Base-by-base conservation (phyloP, 2,113 vertebrate genomes). In the Notechis scutatus region DNA sequence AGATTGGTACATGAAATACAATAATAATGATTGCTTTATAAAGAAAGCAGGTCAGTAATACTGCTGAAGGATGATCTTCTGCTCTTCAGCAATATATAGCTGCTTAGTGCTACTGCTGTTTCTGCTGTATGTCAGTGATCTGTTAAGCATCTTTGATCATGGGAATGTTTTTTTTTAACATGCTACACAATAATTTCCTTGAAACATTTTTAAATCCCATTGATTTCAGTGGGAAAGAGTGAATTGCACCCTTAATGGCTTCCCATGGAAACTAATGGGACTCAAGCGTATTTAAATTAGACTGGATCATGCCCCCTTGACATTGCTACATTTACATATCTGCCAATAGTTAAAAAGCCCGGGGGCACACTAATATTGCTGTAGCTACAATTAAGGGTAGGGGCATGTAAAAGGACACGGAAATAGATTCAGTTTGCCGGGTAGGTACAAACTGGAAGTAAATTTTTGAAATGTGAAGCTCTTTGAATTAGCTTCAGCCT, bases 381-480 rank as follows among this genome's bases (percentile, higher is more conserved):
- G n/a, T 87, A 86, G 56, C 42, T 93, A 8, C 39, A 50, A 59
- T 90, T 5, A 89, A 85, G 86, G 61, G 18, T 86, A 23, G 47
- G 18, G 87, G 21, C 26, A 15, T n/a, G 20, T 88, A 24, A 50
- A 89, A 90, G 18, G 92, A 69, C 18, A 91, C 24, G 29, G 94
- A 54, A 55, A 90, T 91, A 59, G 3, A 34, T 85, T 10, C 18
- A 45, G 6, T 93, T 29, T 91, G 24, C 86, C 81, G 29, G 24
- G 45, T 88, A 86, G 52, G 45, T 85, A 54, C 64, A 91, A 59
- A 94, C 88, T 54, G 54, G 39, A n/a, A 69, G 29, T 1, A 26
- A 90, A 88, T 89, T 88, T 94, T 59, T 61, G 91, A n/a, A 50
- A 89, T 15, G 87, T 94, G 45, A 90, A 91, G 92, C 12, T 21